These are phyloP conservation scores for Neodiprion fabricii DNA, from an alignment of 1,140 invertebrate species.

Conservation along the genomic window DNA sequence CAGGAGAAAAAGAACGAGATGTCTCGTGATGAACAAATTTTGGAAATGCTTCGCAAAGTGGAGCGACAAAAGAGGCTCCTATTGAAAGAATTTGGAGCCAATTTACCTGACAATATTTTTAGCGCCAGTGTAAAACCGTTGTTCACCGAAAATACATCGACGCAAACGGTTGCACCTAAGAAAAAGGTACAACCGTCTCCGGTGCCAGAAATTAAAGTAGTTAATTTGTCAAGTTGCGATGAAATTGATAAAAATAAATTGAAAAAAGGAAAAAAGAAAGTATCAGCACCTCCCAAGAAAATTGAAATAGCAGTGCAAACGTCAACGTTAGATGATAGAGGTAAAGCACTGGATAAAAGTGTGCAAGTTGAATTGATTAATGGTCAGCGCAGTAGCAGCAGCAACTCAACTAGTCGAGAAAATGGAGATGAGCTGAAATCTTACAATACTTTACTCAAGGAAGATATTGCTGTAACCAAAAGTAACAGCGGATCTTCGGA, in stretches of 20 bases:
- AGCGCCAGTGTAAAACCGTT: slow-evolving; percentile 43
- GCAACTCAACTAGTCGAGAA: neutral
- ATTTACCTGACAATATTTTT: slow-evolving; percentile 50
- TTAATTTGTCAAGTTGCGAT: slow-evolving; percentile 44
- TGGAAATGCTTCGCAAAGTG: slow-evolving; percentile 49
- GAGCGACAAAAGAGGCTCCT: slow-evolving; percentile 50
- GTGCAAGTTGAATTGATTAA: slow-evolving; percentile 42
- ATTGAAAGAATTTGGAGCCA: slow-evolving; percentile 47
- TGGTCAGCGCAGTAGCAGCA: slow-evolving; percentile 19
- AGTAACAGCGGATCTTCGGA: slow-evolving; percentile 40
- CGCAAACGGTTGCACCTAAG: neutral
- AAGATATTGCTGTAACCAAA: slow-evolving; percentile 12
- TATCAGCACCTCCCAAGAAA: slow-evolving; percentile 21
- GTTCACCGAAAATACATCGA: slow-evolving; percentile 29
- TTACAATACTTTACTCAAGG: neutral
- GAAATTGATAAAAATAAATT: slow-evolving; percentile 25
- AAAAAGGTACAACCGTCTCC: slow-evolving; percentile 8
- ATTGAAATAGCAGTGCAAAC: slow-evolving; percentile 49
- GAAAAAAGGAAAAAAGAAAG: slow-evolving; percentile 18
- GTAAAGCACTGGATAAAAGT: slow-evolving; percentile 44
- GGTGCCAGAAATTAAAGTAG: slow-evolving; percentile 49
- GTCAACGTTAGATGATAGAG: slow-evolving; percentile 21
- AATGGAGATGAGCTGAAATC: neutral
- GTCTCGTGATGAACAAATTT: slow-evolving; percentile 48
- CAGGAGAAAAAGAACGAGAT: slow-evolving; percentile 24